A percentile compares a stretch with the other conserved stretches of the same genome.
Evolutionary conservation across 2,797 vertebrate genomes (phyloP).

Genomic region (Argya squamiceps): DNA sequence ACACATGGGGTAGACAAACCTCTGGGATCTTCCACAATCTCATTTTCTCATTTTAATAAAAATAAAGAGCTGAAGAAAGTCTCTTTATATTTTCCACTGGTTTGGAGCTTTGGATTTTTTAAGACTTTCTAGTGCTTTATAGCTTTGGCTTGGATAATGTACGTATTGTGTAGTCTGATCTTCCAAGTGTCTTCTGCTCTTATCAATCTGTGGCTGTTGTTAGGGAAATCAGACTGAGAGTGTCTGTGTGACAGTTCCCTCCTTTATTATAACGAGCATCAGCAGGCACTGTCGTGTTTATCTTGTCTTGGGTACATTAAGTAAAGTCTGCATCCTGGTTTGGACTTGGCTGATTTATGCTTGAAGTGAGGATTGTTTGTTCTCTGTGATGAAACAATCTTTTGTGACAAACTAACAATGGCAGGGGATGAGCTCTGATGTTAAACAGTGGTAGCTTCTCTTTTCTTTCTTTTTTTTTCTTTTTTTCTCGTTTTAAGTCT

Average conservation of each 20-base stretch:
- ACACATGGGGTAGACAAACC: too few species aligned
- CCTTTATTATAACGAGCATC: background rate
- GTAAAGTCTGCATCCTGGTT: background rate
- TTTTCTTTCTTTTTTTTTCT: background rate
- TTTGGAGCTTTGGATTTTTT: background rate
- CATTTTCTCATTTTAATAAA: background rate
- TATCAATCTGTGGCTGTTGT: background rate
- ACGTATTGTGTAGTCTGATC: background rate
- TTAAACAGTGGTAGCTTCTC: background rate
- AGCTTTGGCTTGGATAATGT: background rate
- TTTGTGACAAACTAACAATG: slow-evolving; percentile 26
- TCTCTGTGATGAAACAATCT: background rate
- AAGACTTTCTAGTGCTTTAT: background rate
- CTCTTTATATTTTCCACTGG: background rate
- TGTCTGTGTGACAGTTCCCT: background rate
- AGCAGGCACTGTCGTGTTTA: background rate
- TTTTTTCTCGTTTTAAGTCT: background rate
- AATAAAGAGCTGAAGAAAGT: background rate
- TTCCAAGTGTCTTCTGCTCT: background rate
- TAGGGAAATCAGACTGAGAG: background rate
- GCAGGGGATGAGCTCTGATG: background rate
- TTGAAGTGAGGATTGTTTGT: slow-evolving; percentile 2
- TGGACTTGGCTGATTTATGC: background rate
- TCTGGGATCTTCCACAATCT: background rate
- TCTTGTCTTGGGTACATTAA: background rate